Percentiles rank a stretch among this genome's conserved stretches.
Conservation (phyloP, 2,113 vertebrate species). For the Odontesthes bonariensis region DNA sequence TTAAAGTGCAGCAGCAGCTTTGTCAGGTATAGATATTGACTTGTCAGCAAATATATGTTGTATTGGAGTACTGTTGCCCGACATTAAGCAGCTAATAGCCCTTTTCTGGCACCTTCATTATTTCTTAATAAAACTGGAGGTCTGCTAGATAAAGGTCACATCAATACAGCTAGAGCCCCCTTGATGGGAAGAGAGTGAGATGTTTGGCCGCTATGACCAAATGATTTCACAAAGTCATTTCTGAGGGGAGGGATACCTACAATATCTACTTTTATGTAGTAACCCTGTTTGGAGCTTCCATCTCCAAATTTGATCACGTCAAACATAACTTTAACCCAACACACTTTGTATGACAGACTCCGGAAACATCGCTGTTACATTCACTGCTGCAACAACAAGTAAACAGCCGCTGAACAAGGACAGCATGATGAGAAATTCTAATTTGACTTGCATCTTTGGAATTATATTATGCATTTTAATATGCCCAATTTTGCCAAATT, state of each 20-base stretch:
- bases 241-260: conserved; percentile 8
- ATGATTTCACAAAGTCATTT: conserved; percentile 53
- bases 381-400: conserved; percentile 3
- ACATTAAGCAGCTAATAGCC: conserved; percentile 83
- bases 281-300: conserved; percentile 24
- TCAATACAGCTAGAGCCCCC: conserved; percentile 46
- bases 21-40: conserved; percentile 61
- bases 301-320: conserved; percentile 41
- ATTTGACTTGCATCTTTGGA: conserved; percentile 44
- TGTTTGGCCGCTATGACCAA: conserved; percentile 59
- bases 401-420: conserved; percentile 22
- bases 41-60: conserved; percentile 71
- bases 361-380: conserved; percentile 10
- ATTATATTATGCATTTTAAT: conserved; percentile 36
- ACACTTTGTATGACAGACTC: background rate
- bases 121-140: conserved; percentile 75
- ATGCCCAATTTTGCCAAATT: conserved; percentile 21
- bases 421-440: conserved; percentile 37
- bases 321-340: conserved; percentile 29
- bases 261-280: conserved; percentile 37
- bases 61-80: conserved; percentile 73
- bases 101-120: conserved; percentile 81
- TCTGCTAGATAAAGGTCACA: conserved; percentile 79
- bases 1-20: conserved; percentile 15
- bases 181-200: conserved; percentile 49